phyloP scores from a whole-genome alignment of 1,140 invertebrate genomes.

The Brachionus sp. region DNA sequence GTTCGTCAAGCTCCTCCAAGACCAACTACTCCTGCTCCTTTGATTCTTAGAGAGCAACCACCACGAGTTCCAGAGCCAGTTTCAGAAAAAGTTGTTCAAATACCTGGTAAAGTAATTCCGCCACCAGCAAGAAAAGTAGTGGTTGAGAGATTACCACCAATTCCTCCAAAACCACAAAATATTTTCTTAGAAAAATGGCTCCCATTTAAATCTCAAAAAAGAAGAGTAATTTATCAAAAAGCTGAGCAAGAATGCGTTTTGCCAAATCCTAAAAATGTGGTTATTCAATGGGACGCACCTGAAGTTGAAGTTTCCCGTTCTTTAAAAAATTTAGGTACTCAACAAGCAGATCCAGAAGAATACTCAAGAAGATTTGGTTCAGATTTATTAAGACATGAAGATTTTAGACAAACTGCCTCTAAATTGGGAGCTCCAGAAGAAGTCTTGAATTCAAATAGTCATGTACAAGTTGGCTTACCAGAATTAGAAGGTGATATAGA shows the following conservation, averaged over 20 bases:
- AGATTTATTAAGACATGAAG: background rate
- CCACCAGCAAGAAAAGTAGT: slow-evolving; percentile 43
- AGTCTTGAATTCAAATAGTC: background rate
- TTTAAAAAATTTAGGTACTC: slow-evolving; percentile 18
- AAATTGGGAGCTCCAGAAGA: slow-evolving; percentile 7
- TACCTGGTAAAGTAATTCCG: slow-evolving; percentile 13
- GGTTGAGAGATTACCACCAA: slow-evolving; percentile 33
- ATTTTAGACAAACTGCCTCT: background rate
- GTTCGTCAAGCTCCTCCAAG: slow-evolving; percentile 23
- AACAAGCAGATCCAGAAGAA: slow-evolving; percentile 38
- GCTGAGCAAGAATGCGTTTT: background rate
- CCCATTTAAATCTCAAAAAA: slow-evolving; percentile 4
- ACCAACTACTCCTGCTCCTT: slow-evolving; percentile 1
- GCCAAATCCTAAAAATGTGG: slow-evolving; percentile 11
- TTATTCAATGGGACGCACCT: slow-evolving; percentile 43
- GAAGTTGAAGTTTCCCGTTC: slow-evolving; percentile 15
- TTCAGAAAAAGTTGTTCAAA: background rate
- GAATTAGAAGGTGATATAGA: slow-evolving; percentile 29
- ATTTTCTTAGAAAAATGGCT: slow-evolving; percentile 45
- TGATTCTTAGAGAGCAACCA: background rate
- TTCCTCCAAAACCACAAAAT: slow-evolving; percentile 34
- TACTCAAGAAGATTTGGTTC: slow-evolving; percentile 39
- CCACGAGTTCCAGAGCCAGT: background rate
- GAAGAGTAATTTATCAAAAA: slow-evolving; percentile 21
- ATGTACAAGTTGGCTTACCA: background rate